Conservation (phyloP, 2,888 invertebrate genomes). For the Caprella mutica region DNA sequence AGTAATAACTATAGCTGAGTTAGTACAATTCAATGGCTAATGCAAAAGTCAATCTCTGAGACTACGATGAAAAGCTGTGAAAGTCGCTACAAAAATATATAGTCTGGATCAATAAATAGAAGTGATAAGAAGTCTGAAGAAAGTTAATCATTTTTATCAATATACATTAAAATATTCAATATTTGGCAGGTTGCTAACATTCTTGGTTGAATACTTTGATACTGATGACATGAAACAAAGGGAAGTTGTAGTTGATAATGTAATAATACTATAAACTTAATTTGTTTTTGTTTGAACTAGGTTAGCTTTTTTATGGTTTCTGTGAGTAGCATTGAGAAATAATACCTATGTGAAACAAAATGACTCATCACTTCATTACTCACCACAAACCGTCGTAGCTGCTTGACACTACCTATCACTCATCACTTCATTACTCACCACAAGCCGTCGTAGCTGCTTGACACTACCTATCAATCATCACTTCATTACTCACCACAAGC, state of each 20-base stretch:
- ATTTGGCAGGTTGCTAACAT: too few relatives aligned
- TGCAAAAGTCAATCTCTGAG: too few relatives aligned
- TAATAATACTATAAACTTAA: too few relatives aligned
- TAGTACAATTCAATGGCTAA: too few relatives aligned
- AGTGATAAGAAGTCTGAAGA: not conserved
- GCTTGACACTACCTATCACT: not conserved
- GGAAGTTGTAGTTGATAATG: too few relatives aligned
- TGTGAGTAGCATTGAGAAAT: not conserved
- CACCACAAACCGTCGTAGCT: not conserved
- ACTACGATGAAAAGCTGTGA: too few relatives aligned
- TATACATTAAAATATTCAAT: too few relatives aligned
- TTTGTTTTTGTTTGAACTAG: too few relatives aligned
- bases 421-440: not conserved
- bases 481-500: constrained; percentile 69
- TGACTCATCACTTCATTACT: not conserved
- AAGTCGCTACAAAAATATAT: not conserved
- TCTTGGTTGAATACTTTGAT: too few relatives aligned
- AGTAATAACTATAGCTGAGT: too few relatives aligned
- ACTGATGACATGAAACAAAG: too few relatives aligned
- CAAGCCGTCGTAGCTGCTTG: not conserved
- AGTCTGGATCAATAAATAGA: not conserved
- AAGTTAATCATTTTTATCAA: not conserved
- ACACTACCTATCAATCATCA: constrained; percentile 64
- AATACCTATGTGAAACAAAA: not conserved
- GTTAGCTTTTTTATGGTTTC: too few relatives aligned